Percentiles rank a stretch among this genome's conserved stretches.
These are phyloP conservation scores for Aleiodes sp. DNA, from an alignment of 1,140 invertebrate genomes.

Conservation along the genomic window DNA sequence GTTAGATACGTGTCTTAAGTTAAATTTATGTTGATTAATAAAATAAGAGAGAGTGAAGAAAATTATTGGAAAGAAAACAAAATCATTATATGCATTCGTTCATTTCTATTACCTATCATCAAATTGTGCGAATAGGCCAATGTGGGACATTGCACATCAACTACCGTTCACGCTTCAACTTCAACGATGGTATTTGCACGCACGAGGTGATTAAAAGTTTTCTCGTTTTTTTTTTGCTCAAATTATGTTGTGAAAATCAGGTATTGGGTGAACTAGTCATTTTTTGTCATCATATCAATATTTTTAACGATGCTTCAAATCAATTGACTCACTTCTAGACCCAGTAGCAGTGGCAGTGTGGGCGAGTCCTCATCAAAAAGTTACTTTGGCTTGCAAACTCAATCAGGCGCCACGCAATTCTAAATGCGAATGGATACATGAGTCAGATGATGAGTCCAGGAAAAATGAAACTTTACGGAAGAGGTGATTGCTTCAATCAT, in stretches of 20 bases:
- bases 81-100: not conserved
- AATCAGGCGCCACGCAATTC: constrained; percentile 42
- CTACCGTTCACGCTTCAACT: not conserved
- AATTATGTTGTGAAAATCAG: not conserved
- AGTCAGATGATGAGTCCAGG: constrained; percentile 39
- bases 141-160: constrained; percentile 10
- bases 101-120: constrained; percentile 1
- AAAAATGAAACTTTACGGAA: constrained; percentile 15
- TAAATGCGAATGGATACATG: constrained; percentile 58
- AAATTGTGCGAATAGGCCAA: not conserved
- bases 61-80: not conserved
- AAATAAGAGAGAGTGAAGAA: not conserved
- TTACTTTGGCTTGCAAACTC: constrained; percentile 58
- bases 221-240: not conserved
- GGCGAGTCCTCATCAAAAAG: constrained; percentile 56
- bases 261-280: constrained; percentile 3
- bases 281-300: not conserved
- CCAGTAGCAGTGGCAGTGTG: constrained; percentile 55
- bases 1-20: not conserved
- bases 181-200: constrained; percentile 7
- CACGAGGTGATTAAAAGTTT: not conserved
- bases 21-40: constrained; percentile 3
- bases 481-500: constrained; percentile 19
- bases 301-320: not conserved
- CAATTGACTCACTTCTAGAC: constrained; percentile 45